Base-by-base conservation (phyloP, 2,888 invertebrate species). In the Eucera pruinosa region DNA sequence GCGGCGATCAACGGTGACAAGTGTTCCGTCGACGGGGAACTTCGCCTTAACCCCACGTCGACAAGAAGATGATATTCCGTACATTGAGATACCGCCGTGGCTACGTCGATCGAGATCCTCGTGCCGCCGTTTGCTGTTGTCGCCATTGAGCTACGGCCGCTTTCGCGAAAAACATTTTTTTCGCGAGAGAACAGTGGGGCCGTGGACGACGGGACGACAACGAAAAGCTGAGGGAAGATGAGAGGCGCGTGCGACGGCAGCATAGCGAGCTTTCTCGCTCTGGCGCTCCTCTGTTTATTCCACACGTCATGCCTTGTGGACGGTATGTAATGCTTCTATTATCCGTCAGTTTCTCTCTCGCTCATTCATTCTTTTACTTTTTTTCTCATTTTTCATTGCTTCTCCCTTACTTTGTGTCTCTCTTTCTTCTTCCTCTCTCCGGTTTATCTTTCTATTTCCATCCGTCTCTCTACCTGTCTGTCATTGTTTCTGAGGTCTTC, bases 251-350 rank as follows among this genome's bases (percentile, higher is more conserved):
- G 80, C 76, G 72, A 81, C 81, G 83, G 86, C 77, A 86, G 88
- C 69, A 85, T 79, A 36, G 86, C 86, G 86, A 86, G 87, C 70
- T 79, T 88, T 60, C 78, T 89, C 79, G 88, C 86, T 82, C 79
- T 90, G 70, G 86, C 85, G 83, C 79, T 89, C 75, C 85, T 90
- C 83, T 87, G 82, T 79, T 82, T 90, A 76, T 82, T 90, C 71
- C 85, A 87, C 77, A 84, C 88, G 62, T 87, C 87, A 75, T 83
- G 71, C 55, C 80, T 88, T 68, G 89, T 87, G 45, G 81, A 90
- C 75, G 90, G 90, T 90, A 82, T 66, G 88, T 84, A 72, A 58
- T 60, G 47, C 25, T 41, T 78, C 67, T 72, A 73, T 67, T 48
- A 43, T 52, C 25, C 25, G 33, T 66, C 30, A 39, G n/a, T 43